These are phyloP conservation scores for Aptenodytes patagonicus DNA, from an alignment of 2,113 vertebrate genomes.

Conservation along the genomic window DNA sequence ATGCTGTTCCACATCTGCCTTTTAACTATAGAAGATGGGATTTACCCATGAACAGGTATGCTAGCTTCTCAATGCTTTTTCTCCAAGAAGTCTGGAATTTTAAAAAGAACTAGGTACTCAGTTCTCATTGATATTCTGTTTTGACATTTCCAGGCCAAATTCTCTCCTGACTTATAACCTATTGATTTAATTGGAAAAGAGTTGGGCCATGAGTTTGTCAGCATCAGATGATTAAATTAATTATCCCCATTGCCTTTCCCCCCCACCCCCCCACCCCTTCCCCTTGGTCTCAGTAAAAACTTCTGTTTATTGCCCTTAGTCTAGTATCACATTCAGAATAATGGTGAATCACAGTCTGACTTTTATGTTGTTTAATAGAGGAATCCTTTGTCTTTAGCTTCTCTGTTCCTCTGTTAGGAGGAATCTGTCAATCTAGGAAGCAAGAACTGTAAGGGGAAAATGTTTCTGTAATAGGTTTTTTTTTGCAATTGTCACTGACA, in stretches of 20 bases:
- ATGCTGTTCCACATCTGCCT: not conserved
- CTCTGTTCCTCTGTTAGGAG: not conserved
- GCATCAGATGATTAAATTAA: not conserved
- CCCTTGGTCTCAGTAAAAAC: not conserved
- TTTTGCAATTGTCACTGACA: not conserved
- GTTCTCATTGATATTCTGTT: not conserved
- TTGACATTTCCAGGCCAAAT: not conserved
- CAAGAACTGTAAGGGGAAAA: not conserved
- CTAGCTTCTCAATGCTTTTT: not conserved
- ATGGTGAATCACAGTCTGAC: conserved; percentile 5
- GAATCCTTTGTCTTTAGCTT: not conserved
- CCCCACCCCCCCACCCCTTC: no score
- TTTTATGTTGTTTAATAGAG: not conserved
- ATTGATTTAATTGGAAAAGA: not conserved
- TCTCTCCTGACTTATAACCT: not conserved
- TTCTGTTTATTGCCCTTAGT: not conserved
- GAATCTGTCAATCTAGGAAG: not conserved
- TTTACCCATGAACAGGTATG: not conserved
- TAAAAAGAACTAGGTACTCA: not conserved
- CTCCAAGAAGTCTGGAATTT: not conserved
- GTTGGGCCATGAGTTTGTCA: not conserved
- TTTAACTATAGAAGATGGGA: not conserved
- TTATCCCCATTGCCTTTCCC: not conserved
- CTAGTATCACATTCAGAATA: not conserved
- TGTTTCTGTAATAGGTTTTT: not conserved